Percentiles rank a stretch among this genome's conserved stretches.
Conservation (phyloP, 1,140 invertebrate genomes). For the Euwallacea fornicatus region DNA sequence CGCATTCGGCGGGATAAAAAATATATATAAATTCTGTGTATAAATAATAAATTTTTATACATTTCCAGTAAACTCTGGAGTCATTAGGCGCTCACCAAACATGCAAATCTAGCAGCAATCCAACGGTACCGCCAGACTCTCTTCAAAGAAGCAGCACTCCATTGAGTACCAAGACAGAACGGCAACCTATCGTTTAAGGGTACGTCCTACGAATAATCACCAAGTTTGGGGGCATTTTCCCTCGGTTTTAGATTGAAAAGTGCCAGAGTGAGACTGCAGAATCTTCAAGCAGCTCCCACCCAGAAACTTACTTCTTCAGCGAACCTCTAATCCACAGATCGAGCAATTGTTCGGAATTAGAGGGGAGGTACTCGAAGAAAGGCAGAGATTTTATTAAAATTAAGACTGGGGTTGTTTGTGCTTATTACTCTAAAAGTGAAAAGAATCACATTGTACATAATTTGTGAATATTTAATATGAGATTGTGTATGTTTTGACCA, state of each 20-base stretch:
- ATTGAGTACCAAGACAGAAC: constrained; percentile 6
- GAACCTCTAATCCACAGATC: constrained; percentile 14
- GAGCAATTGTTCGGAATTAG: neutral
- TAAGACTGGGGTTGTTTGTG: constrained; percentile 11
- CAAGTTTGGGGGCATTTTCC: neutral
- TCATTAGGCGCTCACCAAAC: constrained; percentile 13
- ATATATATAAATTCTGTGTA: too few relatives aligned
- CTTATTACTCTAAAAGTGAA: constrained; percentile 8
- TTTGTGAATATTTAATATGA: constrained; percentile 4
- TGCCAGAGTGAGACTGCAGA: constrained; percentile 18
- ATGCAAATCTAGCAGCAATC: constrained; percentile 22
- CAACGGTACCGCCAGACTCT: neutral
- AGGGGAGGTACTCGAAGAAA: neutral
- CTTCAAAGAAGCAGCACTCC: neutral
- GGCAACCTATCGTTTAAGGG: neutral
- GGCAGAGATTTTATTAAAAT: constrained; percentile 9
- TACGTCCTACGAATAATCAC: neutral
- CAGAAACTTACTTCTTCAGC: constrained; percentile 11
- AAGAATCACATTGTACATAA: neutral
- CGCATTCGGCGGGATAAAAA: too few relatives aligned
- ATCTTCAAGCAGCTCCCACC: constrained; percentile 16
- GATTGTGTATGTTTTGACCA: neutral
- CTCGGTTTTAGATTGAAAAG: constrained; percentile 13
- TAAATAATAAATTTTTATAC: too few relatives aligned
- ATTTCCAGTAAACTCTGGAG: constrained; percentile 13